Evolutionary conservation across 2,113 vertebrate species (phyloP), one percentile per base, ranked within the genome.

Genomic region (Mionectes macconnelli): DNA sequence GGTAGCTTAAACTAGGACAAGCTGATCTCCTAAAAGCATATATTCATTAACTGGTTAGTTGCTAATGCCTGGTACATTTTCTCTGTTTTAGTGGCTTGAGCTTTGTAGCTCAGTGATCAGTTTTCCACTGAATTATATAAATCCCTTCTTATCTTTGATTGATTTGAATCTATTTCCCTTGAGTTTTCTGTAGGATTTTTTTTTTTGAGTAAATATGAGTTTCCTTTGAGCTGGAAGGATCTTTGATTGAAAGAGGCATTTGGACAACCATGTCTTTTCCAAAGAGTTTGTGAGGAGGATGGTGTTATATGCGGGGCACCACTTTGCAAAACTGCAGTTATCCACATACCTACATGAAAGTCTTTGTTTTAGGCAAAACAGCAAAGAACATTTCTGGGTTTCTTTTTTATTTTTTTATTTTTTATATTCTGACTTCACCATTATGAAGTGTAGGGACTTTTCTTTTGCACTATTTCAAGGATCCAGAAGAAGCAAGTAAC

Each of bases 11-110:
- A 12, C 0, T 0, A 15, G 70, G 33, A 13, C 0, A 11, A 42
- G 27, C 27, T 79, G 40, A 52, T 70, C 27, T 84, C 47, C 49
- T 60, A 1, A 72, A 62, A 39, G 16, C 37, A 1, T 14, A 1
- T 22, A 3, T 64, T 70, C 8, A 6, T 44, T 42, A 28, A 56
- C 22, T 4, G 15, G 8, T 31, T 75, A n/a, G 18, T 62, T 89
- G 55, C 14, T 64, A 66, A 42, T 67, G 37, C 21, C 6, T 60
- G 33, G 5, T 79, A 16, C 0, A 0, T 47, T 73, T 50, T 13
- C 35, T 30, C 12, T 67, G 3, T 66, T 67, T 59, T 7, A 39
- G 5, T 19, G 27, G 24, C 16, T 35, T 0, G 0, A 47, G 12
- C 20, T 75, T 12, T 17, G 20, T 35, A 49, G 25, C 35, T 66